phyloP scores from a whole-genome alignment of 2,888 invertebrate genomes.

The Latrodectus elegans region DNA sequence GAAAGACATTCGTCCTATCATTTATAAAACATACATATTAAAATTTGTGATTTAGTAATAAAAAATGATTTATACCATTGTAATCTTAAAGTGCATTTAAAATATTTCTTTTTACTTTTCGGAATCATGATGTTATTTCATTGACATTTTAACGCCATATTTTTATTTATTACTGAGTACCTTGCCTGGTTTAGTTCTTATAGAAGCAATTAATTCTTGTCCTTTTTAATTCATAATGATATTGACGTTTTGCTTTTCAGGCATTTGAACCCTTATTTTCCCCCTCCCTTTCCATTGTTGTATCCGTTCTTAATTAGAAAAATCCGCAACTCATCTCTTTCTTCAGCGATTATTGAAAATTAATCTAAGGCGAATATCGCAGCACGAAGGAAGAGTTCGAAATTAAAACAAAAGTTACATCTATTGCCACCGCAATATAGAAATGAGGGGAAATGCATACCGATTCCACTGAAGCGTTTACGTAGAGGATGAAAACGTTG shows the following conservation, averaged over 20 bases:
- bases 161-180: constrained; percentile 51
- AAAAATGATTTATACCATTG: constrained; percentile 26
- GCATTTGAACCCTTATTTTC: constrained; percentile 9
- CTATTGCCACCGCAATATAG: constrained; percentile 11
- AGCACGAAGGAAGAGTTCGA: constrained; percentile 23
- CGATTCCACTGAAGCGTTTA: constrained; percentile 57
- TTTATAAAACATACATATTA: no score
- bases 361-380: constrained; percentile 35
- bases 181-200: background rate
- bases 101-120: constrained; percentile 4
- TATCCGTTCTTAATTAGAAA: constrained; percentile 67
- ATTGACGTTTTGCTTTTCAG: background rate
- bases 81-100: background rate
- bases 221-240: constrained; percentile 33
- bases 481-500: constrained; percentile 26
- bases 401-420: constrained; percentile 67
- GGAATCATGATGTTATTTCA: constrained; percentile 40
- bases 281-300: constrained; percentile 2
- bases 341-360: constrained; percentile 63
- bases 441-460: constrained; percentile 24
- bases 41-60: no score
- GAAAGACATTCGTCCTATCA: no score
- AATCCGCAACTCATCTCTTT: constrained; percentile 31
- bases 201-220: background rate
- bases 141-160: constrained; percentile 57